Percentiles rank a stretch among this genome's conserved stretches.
These are phyloP conservation scores for Germaria angustata DNA, from an alignment of 2,888 invertebrate genomes.

Conservation along the genomic window DNA sequence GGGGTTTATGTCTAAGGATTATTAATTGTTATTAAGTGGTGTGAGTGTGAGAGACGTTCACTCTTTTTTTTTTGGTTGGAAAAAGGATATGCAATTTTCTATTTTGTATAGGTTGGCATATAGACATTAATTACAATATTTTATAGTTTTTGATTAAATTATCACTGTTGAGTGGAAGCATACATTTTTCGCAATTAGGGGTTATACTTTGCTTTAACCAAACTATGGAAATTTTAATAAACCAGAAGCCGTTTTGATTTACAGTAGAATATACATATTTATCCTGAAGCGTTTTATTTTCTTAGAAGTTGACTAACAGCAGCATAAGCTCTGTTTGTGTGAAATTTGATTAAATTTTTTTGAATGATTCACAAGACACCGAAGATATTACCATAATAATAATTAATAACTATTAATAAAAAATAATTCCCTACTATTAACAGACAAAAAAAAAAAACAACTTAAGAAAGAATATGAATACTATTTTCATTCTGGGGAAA, in stretches of 20 bases:
- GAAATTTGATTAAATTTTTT: no score
- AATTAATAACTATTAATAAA: no score
- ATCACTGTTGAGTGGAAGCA: constrained; percentile 22
- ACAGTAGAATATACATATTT: no score
- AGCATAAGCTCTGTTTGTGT: no score
- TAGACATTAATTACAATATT: constrained; percentile 53
- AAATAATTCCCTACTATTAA: no score
- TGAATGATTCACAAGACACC: no score
- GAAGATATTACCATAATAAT: no score
- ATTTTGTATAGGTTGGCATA: background rate
- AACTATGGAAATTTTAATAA: background rate
- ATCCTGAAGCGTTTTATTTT: no score
- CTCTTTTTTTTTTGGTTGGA: background rate
- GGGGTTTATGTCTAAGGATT: constrained; percentile 40
- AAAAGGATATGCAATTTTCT: constrained; percentile 28
- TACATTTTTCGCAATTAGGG: background rate
- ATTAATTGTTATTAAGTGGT: background rate
- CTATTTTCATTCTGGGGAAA: no score
- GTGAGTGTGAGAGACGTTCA: background rate
- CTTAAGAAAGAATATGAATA: no score
- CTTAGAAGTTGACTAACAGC: no score
- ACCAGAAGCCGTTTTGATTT: background rate
- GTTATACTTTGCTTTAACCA: background rate
- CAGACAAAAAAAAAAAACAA: no score
- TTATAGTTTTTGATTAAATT: constrained; percentile 60